Evolutionary conservation across 2,113 vertebrate species (phyloP), one percentile per base, ranked within the genome.

Genomic region (Grammomys surdaster): DNA sequence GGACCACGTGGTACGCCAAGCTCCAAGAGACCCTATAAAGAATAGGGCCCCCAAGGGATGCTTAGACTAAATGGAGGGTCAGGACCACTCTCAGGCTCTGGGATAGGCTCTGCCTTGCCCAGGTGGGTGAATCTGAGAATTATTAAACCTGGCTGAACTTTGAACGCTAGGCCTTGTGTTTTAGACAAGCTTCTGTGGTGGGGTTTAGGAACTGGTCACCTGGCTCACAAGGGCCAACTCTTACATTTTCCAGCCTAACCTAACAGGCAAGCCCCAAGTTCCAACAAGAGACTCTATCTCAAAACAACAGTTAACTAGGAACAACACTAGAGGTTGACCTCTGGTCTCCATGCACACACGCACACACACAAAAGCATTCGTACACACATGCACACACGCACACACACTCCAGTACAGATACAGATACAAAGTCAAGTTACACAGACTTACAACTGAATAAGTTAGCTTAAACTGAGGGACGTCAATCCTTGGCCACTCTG

Each of bases 381-480:
- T 51, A 8, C 48, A 51, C 48, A 56, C 54, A 20, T 11, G 5
- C 16, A 20, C 22, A 24, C 22, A 26, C 8, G 20, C 24, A 26
- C 63, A 26, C 24, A 65, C 63, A 65, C 24, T 10, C 81, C 13
- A 63, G 26, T 17, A 84, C 24, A 84, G n/a, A 40, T 70, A 48
- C 7, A n/a, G 20, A 3, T 63, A 86, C 43, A 69, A 33, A 92
- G 81, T 69, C 69, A 82, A 93, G 54, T 86, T 56, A 92, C 11
- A 58, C 28, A 86, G 63, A 40, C n/a, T 46, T 54, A 54, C 7
- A 31, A 72, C 36, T 48, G 31, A 94, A 33, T 54, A 76, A 76
- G 28, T 90, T 82, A 86, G 7, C 36, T 94, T n/a, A 89, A 95
- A 92, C 81, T 4, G 36, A 78, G 78, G 19, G n/a, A 65, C 51